Conservation (phyloP, 2,113 vertebrate species). For the Platysteira castanea region DNA sequence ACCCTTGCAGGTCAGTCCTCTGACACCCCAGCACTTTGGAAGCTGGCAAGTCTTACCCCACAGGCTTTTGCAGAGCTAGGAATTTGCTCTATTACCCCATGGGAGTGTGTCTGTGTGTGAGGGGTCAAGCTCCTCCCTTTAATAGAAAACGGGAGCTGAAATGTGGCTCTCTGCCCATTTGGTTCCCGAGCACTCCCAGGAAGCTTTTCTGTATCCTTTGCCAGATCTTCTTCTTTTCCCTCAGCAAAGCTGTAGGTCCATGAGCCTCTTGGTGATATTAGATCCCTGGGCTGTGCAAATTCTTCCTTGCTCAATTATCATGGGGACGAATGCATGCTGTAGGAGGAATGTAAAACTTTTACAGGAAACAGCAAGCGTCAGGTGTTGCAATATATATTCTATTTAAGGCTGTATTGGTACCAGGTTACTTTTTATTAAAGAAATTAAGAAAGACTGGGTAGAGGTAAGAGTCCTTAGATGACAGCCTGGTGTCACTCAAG, state of each 20-base stretch:
- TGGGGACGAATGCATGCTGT: not conserved
- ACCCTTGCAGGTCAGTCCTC: not conserved
- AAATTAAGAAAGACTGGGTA: not conserved
- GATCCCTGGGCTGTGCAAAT: not conserved
- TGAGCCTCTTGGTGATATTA: not conserved
- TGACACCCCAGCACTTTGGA: rapidly evolving
- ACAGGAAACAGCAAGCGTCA: not conserved
- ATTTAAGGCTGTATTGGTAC: not conserved
- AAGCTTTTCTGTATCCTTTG: not conserved
- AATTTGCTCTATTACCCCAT: not conserved
- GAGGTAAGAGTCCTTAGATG: not conserved
- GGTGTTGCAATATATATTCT: not conserved
- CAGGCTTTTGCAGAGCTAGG: not conserved
- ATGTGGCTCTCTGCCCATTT: not conserved
- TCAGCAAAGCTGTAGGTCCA: rapidly evolving
- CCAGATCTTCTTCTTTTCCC: not conserved
- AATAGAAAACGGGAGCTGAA: not conserved
- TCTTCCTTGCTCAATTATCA: not conserved
- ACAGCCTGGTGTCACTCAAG: not conserved
- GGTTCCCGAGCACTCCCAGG: rapidly evolving
- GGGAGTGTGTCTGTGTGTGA: rapidly evolving
- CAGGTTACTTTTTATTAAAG: not conserved
- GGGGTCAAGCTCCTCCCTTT: not conserved
- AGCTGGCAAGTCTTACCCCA: not conserved
- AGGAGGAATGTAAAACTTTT: not conserved